Conservation (phyloP, 2,797 vertebrate genomes). For the Hemitrygon akajei region DNA sequence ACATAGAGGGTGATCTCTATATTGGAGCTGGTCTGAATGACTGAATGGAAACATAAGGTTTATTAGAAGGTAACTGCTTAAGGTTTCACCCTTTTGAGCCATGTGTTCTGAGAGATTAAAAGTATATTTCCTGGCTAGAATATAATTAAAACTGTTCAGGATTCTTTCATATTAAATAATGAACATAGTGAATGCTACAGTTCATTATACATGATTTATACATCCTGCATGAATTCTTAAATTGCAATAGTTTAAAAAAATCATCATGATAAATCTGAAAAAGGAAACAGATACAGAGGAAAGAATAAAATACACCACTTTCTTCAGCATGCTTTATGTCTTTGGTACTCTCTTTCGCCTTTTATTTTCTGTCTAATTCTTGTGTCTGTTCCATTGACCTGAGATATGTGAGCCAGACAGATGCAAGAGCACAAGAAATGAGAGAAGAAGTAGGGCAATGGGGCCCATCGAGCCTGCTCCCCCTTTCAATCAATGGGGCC, state of each 20-base stretch:
- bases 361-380: not conserved
- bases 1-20: not conserved
- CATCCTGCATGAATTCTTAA: not conserved
- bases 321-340: not conserved
- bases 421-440: no score
- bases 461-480: no score
- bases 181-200: not conserved
- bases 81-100: not conserved
- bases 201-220: not conserved
- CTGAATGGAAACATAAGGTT: not conserved
- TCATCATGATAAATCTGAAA: not conserved
- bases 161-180: constrained; percentile 4
- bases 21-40: not conserved
- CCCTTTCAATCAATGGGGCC: no score
- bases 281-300: not conserved
- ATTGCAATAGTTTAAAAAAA: not conserved
- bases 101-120: constrained; percentile 23
- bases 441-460: no score
- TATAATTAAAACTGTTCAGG: constrained; percentile 2
- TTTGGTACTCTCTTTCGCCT: not conserved
- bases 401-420: not conserved
- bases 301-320: not conserved
- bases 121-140: constrained; percentile 6
- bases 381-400: not conserved
- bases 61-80: not conserved